Conservation (phyloP, 2,797 vertebrate species). For the Onychomys arenicola region DNA sequence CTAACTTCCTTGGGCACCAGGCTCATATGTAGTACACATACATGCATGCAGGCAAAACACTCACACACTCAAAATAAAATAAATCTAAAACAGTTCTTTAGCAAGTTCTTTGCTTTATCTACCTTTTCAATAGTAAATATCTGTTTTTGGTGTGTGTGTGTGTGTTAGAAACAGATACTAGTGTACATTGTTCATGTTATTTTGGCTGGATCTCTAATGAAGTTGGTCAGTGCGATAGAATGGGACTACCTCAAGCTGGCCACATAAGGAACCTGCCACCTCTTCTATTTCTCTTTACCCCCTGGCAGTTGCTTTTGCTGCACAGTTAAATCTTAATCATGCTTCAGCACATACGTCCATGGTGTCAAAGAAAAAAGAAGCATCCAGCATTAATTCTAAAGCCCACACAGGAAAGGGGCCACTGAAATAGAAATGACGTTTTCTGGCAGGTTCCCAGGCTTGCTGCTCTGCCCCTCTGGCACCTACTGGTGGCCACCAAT, state of each 20-base stretch:
- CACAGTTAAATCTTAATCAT: slow-evolving; percentile 41
- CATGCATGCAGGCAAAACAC: background rate
- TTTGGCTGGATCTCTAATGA: slow-evolving; percentile 56
- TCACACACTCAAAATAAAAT: background rate
- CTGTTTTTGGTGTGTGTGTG: background rate
- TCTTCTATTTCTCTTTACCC: background rate
- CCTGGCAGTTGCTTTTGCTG: background rate
- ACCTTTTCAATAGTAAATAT: slow-evolving; percentile 55
- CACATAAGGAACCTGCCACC: background rate
- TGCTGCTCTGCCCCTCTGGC: background rate
- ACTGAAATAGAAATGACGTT: background rate
- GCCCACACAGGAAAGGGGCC: background rate
- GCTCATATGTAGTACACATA: background rate
- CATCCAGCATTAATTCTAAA: background rate
- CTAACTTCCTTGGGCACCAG: background rate
- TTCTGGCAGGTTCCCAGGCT: background rate
- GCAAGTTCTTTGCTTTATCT: background rate
- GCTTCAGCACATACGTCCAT: background rate
- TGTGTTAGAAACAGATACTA: background rate
- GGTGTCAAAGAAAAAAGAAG: slow-evolving; percentile 8
- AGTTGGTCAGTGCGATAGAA: background rate
- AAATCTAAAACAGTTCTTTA: background rate
- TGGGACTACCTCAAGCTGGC: background rate
- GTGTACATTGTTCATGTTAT: background rate
- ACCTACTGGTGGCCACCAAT: background rate